Conservation (phyloP, 2,113 vertebrate species). For the zebrafish (Danio rerio) region GRCz12tu NC_133197.1:9532501-9533000, state of each 20-base stretch:
- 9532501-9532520: too few species aligned
- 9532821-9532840: too few species aligned
- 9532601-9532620: too few species aligned
- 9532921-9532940: background rate
- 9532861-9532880: too few species aligned
- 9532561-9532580: too few species aligned
- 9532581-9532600: too few species aligned
- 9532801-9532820: background rate
- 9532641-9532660: too few species aligned
- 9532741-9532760: background rate
- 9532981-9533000: background rate
- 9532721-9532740: background rate
- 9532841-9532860: too few species aligned
- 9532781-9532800: background rate
- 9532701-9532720: background rate
- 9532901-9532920: background rate
- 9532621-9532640: too few species aligned
- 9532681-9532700: background rate
- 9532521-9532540: too few species aligned
- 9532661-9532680: background rate
- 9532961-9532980: background rate
- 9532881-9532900: too few species aligned
- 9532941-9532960: background rate
- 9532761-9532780: background rate
- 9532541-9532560: too few species aligned